Conservation (phyloP, 2,888 invertebrate species). For the Bellardia pandia region DNA sequence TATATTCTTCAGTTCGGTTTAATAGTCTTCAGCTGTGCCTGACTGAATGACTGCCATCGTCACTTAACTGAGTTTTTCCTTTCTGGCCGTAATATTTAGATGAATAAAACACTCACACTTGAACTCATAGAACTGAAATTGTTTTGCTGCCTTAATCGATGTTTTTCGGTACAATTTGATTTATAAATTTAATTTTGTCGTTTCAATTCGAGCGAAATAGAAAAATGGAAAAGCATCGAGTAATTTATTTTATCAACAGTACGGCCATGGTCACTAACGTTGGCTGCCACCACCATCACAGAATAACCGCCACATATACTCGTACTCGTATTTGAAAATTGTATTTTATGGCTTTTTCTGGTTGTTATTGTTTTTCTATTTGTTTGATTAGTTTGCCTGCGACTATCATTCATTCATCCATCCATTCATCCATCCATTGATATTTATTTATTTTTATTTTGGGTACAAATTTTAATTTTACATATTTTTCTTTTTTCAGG, state of each 20-base stretch:
- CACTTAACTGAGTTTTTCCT: neutral
- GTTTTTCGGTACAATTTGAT: slow-evolving; percentile 53
- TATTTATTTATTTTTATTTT: slow-evolving; percentile 27
- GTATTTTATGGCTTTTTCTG: slow-evolving; percentile 39
- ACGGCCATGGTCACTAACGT: neutral
- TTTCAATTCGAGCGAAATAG: slow-evolving; percentile 27
- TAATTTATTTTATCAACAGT: slow-evolving; percentile 39
- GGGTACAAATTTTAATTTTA: slow-evolving; percentile 13
- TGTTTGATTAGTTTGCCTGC: slow-evolving; percentile 44
- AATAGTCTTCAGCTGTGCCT: slow-evolving; percentile 13
- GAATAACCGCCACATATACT: slow-evolving; percentile 15
- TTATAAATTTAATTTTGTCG: slow-evolving; percentile 57
- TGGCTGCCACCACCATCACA: neutral
- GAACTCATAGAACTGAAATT: neutral
- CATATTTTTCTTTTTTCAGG: neutral
- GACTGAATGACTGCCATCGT: slow-evolving; percentile 19
- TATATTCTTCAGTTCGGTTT: neutral
- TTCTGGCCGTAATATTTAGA: neutral
- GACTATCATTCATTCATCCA: slow-evolving; percentile 40
- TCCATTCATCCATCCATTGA: slow-evolving; percentile 14
- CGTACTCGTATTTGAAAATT: slow-evolving; percentile 40
- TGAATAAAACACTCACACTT: neutral
- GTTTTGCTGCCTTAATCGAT: slow-evolving; percentile 35
- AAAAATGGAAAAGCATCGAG: slow-evolving; percentile 17
- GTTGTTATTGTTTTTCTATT: slow-evolving; percentile 38